Evolutionary conservation across 92 coral and sea anemone species (phyloP), one percentile per base, ranked within the genome.

Genomic region (Zoanthus gigantus): DNA sequence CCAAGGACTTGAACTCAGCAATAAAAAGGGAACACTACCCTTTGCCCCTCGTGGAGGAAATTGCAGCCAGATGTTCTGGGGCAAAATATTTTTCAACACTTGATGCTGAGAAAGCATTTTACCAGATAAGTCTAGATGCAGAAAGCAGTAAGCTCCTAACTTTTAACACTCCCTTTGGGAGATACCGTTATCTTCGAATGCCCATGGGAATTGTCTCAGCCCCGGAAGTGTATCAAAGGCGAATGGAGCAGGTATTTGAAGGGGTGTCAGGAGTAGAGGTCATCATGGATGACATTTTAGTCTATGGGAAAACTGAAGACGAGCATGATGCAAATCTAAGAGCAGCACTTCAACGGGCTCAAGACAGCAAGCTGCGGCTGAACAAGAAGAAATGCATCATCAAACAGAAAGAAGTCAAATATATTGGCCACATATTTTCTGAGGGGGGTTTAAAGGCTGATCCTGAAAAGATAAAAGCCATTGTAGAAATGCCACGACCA

Each of bases 351-450:
- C 47, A 86, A 73, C 74, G 89, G n/a, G 60, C 74, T 57, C 73
- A 16, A 56, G 82, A 81, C 9, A 81, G 65, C 46, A 57, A 76
- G 23, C 84, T 86, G 32, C 68, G 58, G 65, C 63, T 76, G 58
- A 86, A 61, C 61, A 86, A 63, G 75, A 23, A 47, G 11, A 86
- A 76, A 74, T 86, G 83, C 71, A 73, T 73, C 14, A 85, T 58
- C 23, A 45, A 46, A 34, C 74, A 72, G 74, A 47, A 50, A 12
- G 89, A 72, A 52, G 89, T 85, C 46, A 72, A 72, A 79, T 79
- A 72, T 44, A 76, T 42, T 18, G 81, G 90, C 13, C 90, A 88
- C 46, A 65, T 88, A 13, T 88, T 82, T n/a, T 58, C 74, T 14
- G 47, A 58, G 48, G 85, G 68, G 17, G 85, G 85, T 9, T 44